A percentile compares a stretch with the other conserved stretches of the same genome.
phyloP scores from a whole-genome alignment of 2,888 invertebrate genomes.

The Chironomus tentans region DNA sequence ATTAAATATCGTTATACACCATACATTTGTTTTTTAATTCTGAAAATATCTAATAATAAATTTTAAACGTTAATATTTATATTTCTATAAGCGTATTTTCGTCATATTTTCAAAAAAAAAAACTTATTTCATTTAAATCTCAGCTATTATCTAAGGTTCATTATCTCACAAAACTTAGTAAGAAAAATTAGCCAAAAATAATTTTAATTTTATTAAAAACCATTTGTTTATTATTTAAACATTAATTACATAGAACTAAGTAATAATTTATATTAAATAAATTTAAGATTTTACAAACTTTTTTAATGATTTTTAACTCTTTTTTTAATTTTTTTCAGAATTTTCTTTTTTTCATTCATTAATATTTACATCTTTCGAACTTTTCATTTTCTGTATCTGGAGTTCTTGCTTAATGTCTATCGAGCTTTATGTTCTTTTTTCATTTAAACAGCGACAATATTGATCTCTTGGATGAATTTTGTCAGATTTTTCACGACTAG shows the following conservation, averaged over 20 bases:
- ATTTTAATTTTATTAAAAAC: neutral
- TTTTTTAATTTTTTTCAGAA: neutral
- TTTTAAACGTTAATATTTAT: neutral
- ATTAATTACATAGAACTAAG: constrained; percentile 11
- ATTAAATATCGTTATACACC: constrained; percentile 9
- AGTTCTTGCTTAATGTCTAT: neutral
- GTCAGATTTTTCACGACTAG: too few relatives aligned
- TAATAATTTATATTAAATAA: constrained; percentile 11
- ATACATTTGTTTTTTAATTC: constrained; percentile 7
- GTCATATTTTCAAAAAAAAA: constrained; percentile 19
- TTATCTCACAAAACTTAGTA: neutral
- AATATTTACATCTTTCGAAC: neutral
- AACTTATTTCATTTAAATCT: neutral
- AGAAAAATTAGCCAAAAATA: neutral
- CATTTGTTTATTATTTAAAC: neutral
- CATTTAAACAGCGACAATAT: neutral
- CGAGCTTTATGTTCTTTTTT: neutral
- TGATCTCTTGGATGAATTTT: neutral
- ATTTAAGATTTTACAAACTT: constrained; percentile 11
- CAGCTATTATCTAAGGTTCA: too few relatives aligned
- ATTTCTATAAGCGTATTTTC: constrained; percentile 28
- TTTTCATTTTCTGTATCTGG: neutral
- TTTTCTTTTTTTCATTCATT: neutral
- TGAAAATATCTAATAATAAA: constrained; percentile 5
- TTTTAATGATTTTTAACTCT: constrained; percentile 2